These are phyloP conservation scores for Tragelaphus imberbis DNA, from an alignment of 2,113 vertebrate genomes.

Conservation along the genomic window DNA sequence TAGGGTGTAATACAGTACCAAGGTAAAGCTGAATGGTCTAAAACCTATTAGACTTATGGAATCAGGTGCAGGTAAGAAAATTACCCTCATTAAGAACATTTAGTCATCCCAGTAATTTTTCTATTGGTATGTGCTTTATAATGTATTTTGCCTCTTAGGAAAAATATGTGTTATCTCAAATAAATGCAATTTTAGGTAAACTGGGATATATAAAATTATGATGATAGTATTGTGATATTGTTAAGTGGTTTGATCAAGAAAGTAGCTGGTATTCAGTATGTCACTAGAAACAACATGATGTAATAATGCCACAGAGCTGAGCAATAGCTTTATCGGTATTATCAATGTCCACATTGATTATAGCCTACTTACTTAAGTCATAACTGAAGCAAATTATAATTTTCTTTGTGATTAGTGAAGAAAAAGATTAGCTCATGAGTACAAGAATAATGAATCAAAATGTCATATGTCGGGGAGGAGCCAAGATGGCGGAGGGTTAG, in stretches of 20 bases:
- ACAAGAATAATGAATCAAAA: too few species aligned
- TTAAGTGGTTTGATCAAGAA: not conserved
- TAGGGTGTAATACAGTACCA: not conserved
- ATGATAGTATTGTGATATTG: not conserved
- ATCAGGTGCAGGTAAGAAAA: not conserved
- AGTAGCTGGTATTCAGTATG: not conserved
- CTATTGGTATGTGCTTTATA: not conserved
- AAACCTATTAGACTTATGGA: not conserved
- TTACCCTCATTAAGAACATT: not conserved
- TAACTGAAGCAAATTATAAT: not conserved
- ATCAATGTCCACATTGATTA: not conserved
- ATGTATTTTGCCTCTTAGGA: not conserved
- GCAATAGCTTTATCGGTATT: not conserved
- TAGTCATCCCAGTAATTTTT: not conserved
- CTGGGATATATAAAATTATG: not conserved
- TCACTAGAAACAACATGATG: not conserved
- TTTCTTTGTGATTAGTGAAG: not conserved
- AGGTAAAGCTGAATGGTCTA: not conserved
- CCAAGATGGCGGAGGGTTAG: too few species aligned
- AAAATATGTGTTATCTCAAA: not conserved
- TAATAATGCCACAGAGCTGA: not conserved
- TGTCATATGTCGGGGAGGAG: too few species aligned
- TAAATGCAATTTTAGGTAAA: not conserved
- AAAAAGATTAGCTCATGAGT: too few species aligned
- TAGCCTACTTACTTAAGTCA: not conserved